Conservation (phyloP, 2,888 invertebrate species). For the Liposcelis brunnea region DNA sequence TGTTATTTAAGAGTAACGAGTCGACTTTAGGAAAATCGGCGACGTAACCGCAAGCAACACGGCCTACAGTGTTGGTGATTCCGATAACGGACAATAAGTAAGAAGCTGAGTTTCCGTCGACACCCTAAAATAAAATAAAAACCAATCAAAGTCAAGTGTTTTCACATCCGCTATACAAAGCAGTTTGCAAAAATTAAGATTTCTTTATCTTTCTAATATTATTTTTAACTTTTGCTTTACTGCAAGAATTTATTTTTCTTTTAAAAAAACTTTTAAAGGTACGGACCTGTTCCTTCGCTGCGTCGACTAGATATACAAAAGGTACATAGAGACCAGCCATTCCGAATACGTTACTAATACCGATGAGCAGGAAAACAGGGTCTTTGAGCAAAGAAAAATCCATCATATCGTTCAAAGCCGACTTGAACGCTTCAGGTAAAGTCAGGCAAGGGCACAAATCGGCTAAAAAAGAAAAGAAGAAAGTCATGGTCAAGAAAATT, state of each 20-base stretch:
- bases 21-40: slow-evolving; percentile 86
- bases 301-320: slow-evolving; percentile 83
- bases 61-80: slow-evolving; percentile 86
- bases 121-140: slow-evolving; percentile 48
- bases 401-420: slow-evolving; percentile 74
- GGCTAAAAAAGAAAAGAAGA: slow-evolving; percentile 32
- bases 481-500: slow-evolving; percentile 2
- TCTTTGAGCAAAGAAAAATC: slow-evolving; percentile 75
- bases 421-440: slow-evolving; percentile 63
- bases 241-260: not conserved
- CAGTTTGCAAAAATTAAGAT: too few species aligned
- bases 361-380: slow-evolving; percentile 80
- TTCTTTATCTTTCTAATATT: slow-evolving; percentile 2
- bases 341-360: slow-evolving; percentile 87
- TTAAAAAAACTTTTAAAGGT: too few species aligned
- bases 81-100: slow-evolving; percentile 69
- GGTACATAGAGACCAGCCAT: slow-evolving; percentile 97
- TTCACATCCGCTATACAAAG: not conserved
- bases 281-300: slow-evolving; percentile 36
- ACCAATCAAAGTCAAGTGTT: not conserved
- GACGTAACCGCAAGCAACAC: slow-evolving; percentile 75
- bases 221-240: slow-evolving; percentile 1
- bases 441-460: slow-evolving; percentile 64
- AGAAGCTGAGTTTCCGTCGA: slow-evolving; percentile 52
- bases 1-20: slow-evolving; percentile 80